Conservation (phyloP, 1,140 invertebrate genomes). For the Hydropsyche tenuis region DNA sequence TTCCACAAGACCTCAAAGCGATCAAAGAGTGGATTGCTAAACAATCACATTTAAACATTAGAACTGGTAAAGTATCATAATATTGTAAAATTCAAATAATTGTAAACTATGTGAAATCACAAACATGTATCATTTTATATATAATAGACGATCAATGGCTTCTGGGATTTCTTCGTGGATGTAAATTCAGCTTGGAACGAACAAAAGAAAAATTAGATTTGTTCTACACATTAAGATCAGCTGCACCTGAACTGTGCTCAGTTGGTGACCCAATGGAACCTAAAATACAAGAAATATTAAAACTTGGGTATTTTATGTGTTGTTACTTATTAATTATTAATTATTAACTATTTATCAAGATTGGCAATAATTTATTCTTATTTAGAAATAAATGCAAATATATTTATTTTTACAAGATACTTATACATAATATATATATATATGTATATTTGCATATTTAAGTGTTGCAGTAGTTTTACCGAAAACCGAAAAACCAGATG, state of each 20-base stretch:
- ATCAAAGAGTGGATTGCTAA: conserved; percentile 75
- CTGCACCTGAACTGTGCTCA: conserved; percentile 55
- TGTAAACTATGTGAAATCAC: too few species aligned
- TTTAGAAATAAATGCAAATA: too few species aligned
- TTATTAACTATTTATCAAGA: neutral
- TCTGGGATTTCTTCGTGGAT: conserved; percentile 79
- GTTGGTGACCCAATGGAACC: conserved; percentile 57
- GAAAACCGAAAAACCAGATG: conserved; percentile 54
- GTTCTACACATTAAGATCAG: conserved; percentile 63
- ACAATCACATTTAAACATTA: conserved; percentile 69
- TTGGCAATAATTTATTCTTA: too few species aligned
- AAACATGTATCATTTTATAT: neutral
- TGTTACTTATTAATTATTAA: too few species aligned
- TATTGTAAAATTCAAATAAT: too few species aligned
- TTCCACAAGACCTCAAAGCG: conserved; percentile 63
- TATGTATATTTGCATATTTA: too few species aligned
- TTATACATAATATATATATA: too few species aligned
- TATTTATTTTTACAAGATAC: neutral
- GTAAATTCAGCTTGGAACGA: conserved; percentile 83
- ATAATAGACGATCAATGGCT: conserved; percentile 73
- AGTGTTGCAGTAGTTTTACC: conserved; percentile 49
- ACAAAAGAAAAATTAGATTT: conserved; percentile 83
- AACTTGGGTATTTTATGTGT: conserved; percentile 56
- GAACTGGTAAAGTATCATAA: conserved; percentile 17
- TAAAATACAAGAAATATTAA: conserved; percentile 58